These are phyloP conservation scores for Apodemus agrarius DNA, from an alignment of 2,797 vertebrate genomes.

Conservation along the genomic window DNA sequence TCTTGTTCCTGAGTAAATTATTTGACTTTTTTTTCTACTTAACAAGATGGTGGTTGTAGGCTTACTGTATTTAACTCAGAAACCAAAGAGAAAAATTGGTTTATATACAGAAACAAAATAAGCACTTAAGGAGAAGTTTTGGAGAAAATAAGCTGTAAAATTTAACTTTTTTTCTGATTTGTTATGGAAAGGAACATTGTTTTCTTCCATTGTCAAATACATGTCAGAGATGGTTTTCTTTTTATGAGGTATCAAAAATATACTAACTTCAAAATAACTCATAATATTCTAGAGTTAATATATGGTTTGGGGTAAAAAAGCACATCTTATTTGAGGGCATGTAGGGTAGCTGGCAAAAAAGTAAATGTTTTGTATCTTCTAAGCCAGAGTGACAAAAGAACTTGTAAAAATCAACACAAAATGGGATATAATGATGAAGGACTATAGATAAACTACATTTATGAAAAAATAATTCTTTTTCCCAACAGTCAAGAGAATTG, in stretches of 20 bases:
- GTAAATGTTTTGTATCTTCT: not conserved
- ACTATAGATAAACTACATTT: not conserved
- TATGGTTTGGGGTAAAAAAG: not conserved
- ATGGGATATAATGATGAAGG: not conserved
- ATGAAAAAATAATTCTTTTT: not conserved
- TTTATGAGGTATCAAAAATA: not conserved
- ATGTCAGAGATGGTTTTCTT: not conserved
- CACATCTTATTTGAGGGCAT: not conserved
- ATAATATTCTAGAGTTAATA: not conserved
- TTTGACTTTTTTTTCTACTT: too few species aligned
- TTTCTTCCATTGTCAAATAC: not conserved
- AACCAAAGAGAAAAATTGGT: not conserved
- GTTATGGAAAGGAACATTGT: not conserved
- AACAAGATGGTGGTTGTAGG: too few species aligned
- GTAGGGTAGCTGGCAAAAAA: not conserved
- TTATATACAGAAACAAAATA: not conserved
- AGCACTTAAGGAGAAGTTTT: not conserved
- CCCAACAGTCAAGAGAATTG: not conserved
- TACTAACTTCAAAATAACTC: not conserved
- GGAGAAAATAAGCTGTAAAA: not conserved
- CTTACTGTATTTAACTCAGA: too few species aligned
- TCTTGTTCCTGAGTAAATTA: too few species aligned
- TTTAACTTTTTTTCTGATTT: not conserved
- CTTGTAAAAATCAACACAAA: not conserved
- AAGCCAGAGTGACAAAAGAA: conserved; percentile 4